These are phyloP conservation scores for Drosophila repleta DNA, from an alignment of 1,140 invertebrate genomes.

Conservation along the genomic window DNA sequence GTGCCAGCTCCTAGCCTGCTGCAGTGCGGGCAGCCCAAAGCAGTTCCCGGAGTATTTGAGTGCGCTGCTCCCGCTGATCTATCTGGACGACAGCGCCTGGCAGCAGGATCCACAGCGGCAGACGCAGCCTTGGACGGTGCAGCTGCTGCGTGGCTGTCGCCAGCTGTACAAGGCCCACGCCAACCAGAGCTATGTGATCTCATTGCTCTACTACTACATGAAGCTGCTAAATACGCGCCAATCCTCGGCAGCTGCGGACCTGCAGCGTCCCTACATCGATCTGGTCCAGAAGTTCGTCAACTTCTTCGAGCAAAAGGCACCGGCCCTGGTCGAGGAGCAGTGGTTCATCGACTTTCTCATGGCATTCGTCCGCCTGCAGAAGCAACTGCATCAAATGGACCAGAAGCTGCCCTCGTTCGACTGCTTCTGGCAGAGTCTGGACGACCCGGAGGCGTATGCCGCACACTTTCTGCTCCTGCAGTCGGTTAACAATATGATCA, in stretches of 20 bases:
- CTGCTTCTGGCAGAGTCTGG: constrained; percentile 54
- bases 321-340: constrained; percentile 34
- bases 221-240: constrained; percentile 46
- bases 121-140: constrained; percentile 17
- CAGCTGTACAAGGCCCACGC: constrained; percentile 35
- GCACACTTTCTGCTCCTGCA: constrained; percentile 55
- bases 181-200: constrained; percentile 21
- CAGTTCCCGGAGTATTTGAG: constrained; percentile 55
- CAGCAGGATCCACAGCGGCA: constrained; percentile 1
- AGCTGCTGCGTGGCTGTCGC: constrained; percentile 50
- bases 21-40: background rate
- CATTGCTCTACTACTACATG: constrained; percentile 62
- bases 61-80: constrained; percentile 28
- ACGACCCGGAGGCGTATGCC: constrained; percentile 23
- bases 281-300: constrained; percentile 41
- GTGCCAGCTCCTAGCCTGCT: constrained; percentile 23
- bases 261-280: constrained; percentile 45
- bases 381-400: constrained; percentile 45
- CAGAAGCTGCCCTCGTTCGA: constrained; percentile 28
- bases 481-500: constrained; percentile 10
- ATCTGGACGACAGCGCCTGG: constrained; percentile 40
- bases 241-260: constrained; percentile 6
- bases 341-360: constrained; percentile 57
- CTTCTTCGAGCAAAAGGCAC: constrained; percentile 45
- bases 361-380: constrained; percentile 43